phyloP scores from a whole-genome alignment of 2,113 vertebrate species.

The Polyodon spathula region DNA sequence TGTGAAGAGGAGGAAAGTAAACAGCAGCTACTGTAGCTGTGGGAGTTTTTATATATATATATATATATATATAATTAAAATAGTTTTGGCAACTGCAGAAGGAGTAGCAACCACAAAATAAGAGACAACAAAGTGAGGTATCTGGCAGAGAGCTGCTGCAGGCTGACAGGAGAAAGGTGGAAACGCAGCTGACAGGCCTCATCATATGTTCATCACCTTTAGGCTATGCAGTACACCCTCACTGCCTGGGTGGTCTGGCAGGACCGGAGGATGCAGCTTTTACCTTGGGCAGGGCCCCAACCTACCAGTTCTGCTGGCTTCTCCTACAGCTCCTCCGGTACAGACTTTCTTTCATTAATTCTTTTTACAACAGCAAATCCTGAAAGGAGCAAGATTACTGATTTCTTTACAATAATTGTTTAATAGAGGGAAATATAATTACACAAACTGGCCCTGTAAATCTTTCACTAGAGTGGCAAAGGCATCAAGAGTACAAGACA shows the following conservation, averaged over 20 bases:
- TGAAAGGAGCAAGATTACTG: not conserved
- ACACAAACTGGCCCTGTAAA: not conserved
- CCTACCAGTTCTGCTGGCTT: slow-evolving; percentile 47
- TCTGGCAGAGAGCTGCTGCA: slow-evolving; percentile 27
- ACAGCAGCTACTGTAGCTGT: not conserved
- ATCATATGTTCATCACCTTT: slow-evolving; percentile 66
- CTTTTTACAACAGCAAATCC: not conserved
- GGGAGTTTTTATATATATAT: not conserved
- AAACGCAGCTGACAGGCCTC: slow-evolving; percentile 54
- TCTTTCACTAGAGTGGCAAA: not conserved
- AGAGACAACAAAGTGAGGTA: slow-evolving; percentile 6
- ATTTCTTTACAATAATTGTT: not conserved
- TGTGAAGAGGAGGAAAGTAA: not conserved
- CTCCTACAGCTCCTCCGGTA: slow-evolving; percentile 51
- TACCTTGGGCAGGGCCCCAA: slow-evolving; percentile 64
- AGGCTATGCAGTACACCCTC: slow-evolving; percentile 51
- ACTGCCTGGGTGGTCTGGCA: slow-evolving; percentile 66
- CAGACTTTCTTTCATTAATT: slow-evolving; percentile 29
- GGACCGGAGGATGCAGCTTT: slow-evolving; percentile 59
- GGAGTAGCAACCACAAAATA: not conserved
- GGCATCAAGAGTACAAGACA: too few relatives aligned
- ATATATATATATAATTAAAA: too few relatives aligned
- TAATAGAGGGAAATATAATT: not conserved
- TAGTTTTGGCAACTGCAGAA: not conserved
- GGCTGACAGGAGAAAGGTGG: slow-evolving; percentile 38